Evolutionary conservation across 1,140 invertebrate species (phyloP).

Genomic region (Brachionus plicatilis): DNA sequence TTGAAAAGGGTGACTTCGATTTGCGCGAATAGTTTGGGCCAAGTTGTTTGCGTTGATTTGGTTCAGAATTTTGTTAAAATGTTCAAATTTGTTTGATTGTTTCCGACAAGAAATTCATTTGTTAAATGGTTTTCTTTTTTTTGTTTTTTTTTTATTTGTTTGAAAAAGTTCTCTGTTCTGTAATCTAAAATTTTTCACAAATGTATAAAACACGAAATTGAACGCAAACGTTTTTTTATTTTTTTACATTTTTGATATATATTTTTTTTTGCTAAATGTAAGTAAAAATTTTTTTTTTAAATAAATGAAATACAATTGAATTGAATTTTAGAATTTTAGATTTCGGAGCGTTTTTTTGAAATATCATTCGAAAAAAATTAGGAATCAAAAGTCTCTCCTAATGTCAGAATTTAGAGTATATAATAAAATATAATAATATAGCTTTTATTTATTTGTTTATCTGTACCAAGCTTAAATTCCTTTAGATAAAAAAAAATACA

Average conservation of each 20-base stretch:
- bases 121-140: neutral
- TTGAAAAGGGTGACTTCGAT: constrained; percentile 25
- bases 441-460: no score
- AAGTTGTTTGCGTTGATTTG: constrained; percentile 36
- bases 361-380: no score
- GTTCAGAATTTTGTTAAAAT: constrained; percentile 37
- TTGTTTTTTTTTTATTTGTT: neutral
- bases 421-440: no score
- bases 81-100: constrained; percentile 27
- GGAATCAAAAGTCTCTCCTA: no score
- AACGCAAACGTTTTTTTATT: neutral
- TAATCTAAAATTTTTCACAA: neutral
- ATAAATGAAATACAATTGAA: neutral
- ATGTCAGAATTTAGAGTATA: no score
- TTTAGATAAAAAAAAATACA: no score
- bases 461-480: no score
- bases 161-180: neutral
- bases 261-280: neutral
- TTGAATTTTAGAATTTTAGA: neutral
- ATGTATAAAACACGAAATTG: neutral
- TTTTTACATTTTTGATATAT: neutral
- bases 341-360: no score
- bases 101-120: neutral
- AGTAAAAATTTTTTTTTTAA: neutral
- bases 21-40: neutral